Evolutionary conservation across 2,113 vertebrate species (phyloP).

Genomic region (Nicator chloris): DNA sequence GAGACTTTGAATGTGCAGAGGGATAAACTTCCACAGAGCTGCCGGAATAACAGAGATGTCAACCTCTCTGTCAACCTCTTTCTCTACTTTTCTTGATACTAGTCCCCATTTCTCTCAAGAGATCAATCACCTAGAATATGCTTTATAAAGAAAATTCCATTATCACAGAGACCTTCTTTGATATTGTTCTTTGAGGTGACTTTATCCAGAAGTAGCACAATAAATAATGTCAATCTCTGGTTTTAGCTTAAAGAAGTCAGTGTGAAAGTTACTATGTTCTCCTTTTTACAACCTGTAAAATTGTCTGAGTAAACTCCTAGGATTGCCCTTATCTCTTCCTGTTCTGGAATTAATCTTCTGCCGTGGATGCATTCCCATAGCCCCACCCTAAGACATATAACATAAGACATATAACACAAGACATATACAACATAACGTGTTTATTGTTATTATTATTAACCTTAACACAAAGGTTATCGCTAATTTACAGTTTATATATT

Average conservation of each 20-base stretch:
- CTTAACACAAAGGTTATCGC: neutral
- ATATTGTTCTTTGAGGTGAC: neutral
- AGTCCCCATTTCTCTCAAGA: no score
- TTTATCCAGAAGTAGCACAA: neutral
- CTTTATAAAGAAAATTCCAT: neutral
- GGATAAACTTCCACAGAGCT: neutral
- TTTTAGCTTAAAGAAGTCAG: neutral
- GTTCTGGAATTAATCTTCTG: neutral
- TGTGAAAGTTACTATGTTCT: neutral
- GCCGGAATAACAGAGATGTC: accelerated
- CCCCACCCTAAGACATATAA: neutral
- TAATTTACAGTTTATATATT: neutral
- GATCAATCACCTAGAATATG: no score
- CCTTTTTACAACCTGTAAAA: neutral
- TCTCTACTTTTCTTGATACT: no score
- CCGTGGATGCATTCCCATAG: neutral
- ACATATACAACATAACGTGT: neutral
- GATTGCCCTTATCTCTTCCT: neutral
- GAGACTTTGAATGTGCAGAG: no score
- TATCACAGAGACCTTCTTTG: neutral
- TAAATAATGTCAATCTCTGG: neutral
- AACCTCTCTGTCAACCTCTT: neutral
- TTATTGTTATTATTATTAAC: neutral
- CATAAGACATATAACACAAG: neutral
- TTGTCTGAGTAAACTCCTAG: neutral